Conservation (phyloP, 2,113 vertebrate species). For the Sapayoa aenigma region DNA sequence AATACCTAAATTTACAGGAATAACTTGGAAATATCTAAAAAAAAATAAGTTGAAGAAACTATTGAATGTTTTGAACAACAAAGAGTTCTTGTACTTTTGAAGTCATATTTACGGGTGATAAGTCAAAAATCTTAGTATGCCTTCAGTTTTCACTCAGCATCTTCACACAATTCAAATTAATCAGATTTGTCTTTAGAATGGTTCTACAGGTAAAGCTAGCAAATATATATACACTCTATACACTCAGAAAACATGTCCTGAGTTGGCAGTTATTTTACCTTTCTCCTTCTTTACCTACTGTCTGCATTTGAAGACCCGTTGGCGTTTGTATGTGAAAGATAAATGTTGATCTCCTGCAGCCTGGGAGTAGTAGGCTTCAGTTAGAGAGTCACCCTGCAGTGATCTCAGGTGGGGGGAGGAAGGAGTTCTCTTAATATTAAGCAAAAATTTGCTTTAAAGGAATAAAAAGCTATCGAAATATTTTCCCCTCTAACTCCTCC, state of each 20-base stretch:
- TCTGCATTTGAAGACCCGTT: neutral
- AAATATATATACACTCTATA: neutral
- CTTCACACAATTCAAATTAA: neutral
- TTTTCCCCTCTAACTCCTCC: neutral
- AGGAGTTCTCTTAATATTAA: neutral
- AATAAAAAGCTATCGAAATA: neutral
- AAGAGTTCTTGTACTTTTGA: neutral
- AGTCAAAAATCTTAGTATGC: neutral
- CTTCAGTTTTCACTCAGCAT: neutral
- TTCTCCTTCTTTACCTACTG: neutral
- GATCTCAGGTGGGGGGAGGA: neutral
- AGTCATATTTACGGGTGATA: neutral
- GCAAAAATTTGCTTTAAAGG: neutral
- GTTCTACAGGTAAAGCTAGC: neutral
- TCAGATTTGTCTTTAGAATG: neutral
- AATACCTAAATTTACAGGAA: neutral
- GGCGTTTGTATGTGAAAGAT: neutral
- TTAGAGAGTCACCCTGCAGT: neutral
- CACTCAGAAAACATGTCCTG: neutral
- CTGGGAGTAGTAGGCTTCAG: neutral
- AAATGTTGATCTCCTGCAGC: neutral
- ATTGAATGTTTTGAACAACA: neutral
- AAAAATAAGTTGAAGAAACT: too few species aligned
- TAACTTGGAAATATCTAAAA: neutral
- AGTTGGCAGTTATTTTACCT: neutral